Conservation (phyloP, 1,140 invertebrate species). For the Temnothorax nylanderi region DNA sequence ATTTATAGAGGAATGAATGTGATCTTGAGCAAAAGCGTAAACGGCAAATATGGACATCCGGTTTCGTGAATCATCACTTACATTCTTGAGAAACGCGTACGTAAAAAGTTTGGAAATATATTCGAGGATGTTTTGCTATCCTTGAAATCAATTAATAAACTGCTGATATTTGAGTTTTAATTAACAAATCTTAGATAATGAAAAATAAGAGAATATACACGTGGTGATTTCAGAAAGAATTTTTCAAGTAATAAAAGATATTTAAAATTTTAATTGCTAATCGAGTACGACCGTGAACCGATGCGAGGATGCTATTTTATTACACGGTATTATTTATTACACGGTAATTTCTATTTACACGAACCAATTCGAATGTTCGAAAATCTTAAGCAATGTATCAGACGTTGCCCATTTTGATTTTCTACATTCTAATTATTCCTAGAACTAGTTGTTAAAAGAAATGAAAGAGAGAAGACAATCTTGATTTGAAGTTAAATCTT, state of each 20-base stretch:
- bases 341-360: constrained; percentile 58
- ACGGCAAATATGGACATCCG: constrained; percentile 68
- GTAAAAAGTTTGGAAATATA: constrained; percentile 31
- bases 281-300: background rate
- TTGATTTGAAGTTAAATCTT: background rate
- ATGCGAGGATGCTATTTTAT: constrained; percentile 62
- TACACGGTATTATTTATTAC: constrained; percentile 23
- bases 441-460: background rate
- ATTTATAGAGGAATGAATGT: constrained; percentile 57
- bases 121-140: background rate
- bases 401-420: background rate
- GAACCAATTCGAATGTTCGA: background rate
- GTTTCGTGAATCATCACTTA: constrained; percentile 74
- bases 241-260: constrained; percentile 1
- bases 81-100: constrained; percentile 69
- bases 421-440: background rate
- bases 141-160: background rate
- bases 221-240: background rate
- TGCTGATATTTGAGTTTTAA: background rate
- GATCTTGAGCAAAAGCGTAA: constrained; percentile 38
- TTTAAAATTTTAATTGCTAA: background rate
- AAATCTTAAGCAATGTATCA: background rate
- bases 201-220: background rate
- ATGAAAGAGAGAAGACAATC: background rate
- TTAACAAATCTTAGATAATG: background rate